Evolutionary conservation across 1,140 invertebrate species (phyloP), one percentile per base, ranked within the genome.

Genomic region (Bombus waltoni): DNA sequence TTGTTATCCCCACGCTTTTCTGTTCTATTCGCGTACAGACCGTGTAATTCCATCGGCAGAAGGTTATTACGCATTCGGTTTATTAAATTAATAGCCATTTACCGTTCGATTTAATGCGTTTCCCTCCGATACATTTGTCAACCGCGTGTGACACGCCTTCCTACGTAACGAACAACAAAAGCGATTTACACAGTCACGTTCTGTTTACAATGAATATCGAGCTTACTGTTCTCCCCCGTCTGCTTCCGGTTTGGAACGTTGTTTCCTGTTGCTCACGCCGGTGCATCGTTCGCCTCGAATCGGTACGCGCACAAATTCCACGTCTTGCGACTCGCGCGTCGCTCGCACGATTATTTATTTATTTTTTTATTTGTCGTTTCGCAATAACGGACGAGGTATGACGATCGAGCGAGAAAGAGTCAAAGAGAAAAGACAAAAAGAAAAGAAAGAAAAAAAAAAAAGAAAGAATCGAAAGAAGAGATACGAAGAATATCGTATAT

Each of bases 11-110:
- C 11, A 10, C 28, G 3, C 25, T 18, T 9, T 53, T 82, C 62
- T 42, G 25, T 71, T 71, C 68, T 40, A 28, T 28, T 6, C 28
- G 2, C 28, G 40, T 42, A 10, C 18, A 53, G n/a, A 42, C 28
- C 44, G 22, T 35, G 78, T 40, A 47, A 74, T 74, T 76, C 35
- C 81, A 47, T 32, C 9, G 40, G 32, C 25, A 59, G 40, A 15
- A 40, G 74, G 57, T 82, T 75, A 76, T 82, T 76, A 82, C 32
- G 32, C 42, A 13, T 38, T 72, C 25, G 75, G 53, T 80, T 80
- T 62, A 72, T 80, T 73, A 79, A 85, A 85, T 85, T 85, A 42
- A 53, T 72, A 62, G 42, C 77, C 44, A 53, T 59, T 76, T 42
- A 68, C 68, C 42, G 71, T 85, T 81, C 68, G 13, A 42, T 74